phyloP scores from a whole-genome alignment of 2,888 invertebrate species.

The Achlya flavicornis region DNA sequence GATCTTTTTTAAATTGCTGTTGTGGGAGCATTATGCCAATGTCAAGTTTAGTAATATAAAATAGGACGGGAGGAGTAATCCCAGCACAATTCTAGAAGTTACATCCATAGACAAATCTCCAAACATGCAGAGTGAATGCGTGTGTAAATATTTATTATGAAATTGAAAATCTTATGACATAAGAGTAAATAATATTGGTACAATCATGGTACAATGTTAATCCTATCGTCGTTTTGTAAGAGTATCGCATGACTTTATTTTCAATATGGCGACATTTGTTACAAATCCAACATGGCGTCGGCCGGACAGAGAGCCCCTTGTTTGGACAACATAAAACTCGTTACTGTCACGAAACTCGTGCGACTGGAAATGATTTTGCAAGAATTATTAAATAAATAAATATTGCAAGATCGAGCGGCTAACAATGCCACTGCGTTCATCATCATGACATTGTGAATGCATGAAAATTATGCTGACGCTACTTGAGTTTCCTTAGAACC shows the following conservation, averaged over 20 bases:
- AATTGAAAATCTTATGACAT: conserved; percentile 3
- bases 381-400: conserved; percentile 12
- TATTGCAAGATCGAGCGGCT: not conserved
- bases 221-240: conserved; percentile 28
- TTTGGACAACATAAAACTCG: conserved; percentile 71
- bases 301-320: conserved; percentile 74
- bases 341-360: conserved; percentile 40
- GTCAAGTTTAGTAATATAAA: no score
- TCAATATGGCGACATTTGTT: conserved; percentile 78
- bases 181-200: conserved; percentile 27
- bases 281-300: conserved; percentile 77
- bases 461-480: not conserved
- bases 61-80: no score
- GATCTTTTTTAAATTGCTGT: no score
- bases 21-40: no score
- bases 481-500: not conserved
- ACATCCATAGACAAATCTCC: no score
- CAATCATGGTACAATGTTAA: conserved; percentile 35
- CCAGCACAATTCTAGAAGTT: no score
- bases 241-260: conserved; percentile 70
- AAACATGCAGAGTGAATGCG: no score
- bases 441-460: conserved; percentile 5
- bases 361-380: conserved; percentile 33
- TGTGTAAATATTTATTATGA: conserved; percentile 10
- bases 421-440: not conserved